Base-by-base conservation (phyloP, 2,888 invertebrate genomes). In the Apodemia zela region DNA sequence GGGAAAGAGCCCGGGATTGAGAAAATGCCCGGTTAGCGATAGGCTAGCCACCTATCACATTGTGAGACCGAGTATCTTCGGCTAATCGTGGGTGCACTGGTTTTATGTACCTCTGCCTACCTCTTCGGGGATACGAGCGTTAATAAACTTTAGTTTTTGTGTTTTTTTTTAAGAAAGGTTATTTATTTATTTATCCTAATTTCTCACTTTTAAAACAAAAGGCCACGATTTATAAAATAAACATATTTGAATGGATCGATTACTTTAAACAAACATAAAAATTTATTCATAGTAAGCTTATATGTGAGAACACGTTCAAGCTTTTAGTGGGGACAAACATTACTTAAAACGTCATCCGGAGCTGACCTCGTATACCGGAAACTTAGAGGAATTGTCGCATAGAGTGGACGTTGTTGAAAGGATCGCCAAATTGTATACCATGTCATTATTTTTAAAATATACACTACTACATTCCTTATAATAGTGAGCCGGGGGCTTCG, bases 271-370 rank as follows among this genome's bases (percentile, higher is more conserved):
- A 54, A 54, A 25, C 15, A 54, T 54, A 54, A 54, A 51, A 54
- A 54, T 54, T 54, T 54, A 54, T 54, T 54, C 51, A 54, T 54
- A 15, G 51, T 25, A 54, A 54, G 42, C 35, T 60, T 62, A 63
- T 63, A 64, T 66, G 63, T 62, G 62, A 61, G 68, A 70, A 73
- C 78, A 77, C 74, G 78, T 75, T 75, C 75, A 73, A 77, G 87
- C 88, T 88, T 88, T 88, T 87, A 88, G 87, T 80, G 80, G 57
- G 75, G 73, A 82, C 79, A 88, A 88, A 88, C 88, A 87, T 87
- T 81, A 85, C 87, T 86, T 84, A 79, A 38, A 76, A 79, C 79
- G 81, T 75, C 82, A 85, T 87, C 88, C 86, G 87, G 85, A 69
- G 80, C 80, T 80, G 82, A 80, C 84, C 81, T 61, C 66, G 21